A percentile compares a stretch with the other conserved stretches of the same genome.
Conservation (phyloP, 1,140 invertebrate species). For the Caligus rogercresseyi region DNA sequence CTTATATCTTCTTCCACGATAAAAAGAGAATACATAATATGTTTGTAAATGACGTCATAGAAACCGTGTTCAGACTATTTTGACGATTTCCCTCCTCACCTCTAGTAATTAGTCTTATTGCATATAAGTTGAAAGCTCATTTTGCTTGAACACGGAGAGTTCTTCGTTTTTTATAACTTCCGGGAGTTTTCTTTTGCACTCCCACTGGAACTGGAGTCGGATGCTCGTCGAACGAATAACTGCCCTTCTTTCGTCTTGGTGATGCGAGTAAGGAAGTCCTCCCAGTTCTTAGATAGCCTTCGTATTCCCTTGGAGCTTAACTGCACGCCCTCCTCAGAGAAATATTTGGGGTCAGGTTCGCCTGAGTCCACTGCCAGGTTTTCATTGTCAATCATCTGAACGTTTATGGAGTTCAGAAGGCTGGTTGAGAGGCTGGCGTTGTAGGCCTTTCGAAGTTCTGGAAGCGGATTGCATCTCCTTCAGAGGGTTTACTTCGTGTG, state of each 20-base stretch:
- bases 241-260: conserved; percentile 10
- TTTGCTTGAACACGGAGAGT: no score
- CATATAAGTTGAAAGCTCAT: no score
- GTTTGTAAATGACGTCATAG: no score
- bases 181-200: conserved; percentile 2
- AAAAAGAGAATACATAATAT: no score
- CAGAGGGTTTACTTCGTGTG: background rate
- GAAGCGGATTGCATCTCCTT: background rate
- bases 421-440: background rate
- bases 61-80: no score
- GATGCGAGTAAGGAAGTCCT: background rate
- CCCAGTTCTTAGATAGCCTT: conserved; percentile 16
- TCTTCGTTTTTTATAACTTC: conserved; percentile 1
- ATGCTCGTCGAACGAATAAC: conserved; percentile 1
- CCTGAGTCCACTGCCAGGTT: background rate
- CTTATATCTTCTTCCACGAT: no score
- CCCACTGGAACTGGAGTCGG: conserved; percentile 1
- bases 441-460: conserved; percentile 6
- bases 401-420: background rate
- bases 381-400: background rate
- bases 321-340: conserved; percentile 9
- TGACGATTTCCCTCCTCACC: no score
- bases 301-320: conserved; percentile 12
- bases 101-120: no score
- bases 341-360: conserved; percentile 5